These are phyloP conservation scores for Orchesellides sinensis DNA, from an alignment of 2,888 invertebrate genomes.

Conservation along the genomic window DNA sequence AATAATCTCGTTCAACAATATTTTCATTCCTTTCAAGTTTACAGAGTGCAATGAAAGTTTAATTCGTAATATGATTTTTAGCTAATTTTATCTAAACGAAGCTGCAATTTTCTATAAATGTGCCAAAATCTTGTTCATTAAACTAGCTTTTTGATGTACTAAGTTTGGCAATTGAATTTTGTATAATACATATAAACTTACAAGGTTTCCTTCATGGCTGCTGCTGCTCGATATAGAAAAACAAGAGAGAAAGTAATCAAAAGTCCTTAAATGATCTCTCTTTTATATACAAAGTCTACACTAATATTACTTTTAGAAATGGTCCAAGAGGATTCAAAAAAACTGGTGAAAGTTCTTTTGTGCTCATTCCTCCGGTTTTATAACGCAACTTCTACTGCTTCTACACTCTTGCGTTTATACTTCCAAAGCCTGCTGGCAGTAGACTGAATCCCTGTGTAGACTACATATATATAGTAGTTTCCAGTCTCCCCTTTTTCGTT, in stretches of 20 bases:
- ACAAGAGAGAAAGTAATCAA: slow-evolving; percentile 11
- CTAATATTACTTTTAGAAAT: slow-evolving; percentile 17
- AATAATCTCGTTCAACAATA: too few species aligned
- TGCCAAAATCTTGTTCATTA: slow-evolving; percentile 22
- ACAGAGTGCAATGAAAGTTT: too few species aligned
- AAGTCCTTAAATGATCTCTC: slow-evolving; percentile 38
- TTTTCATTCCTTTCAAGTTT: too few species aligned
- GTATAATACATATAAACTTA: too few species aligned
- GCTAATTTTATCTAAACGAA: too few species aligned
- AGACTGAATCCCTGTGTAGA: not conserved
- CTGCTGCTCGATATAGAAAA: not conserved
- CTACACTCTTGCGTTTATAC: slow-evolving; percentile 17
- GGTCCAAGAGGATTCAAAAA: slow-evolving; percentile 27
- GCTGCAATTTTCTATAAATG: too few species aligned
- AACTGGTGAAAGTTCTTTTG: slow-evolving; percentile 41
- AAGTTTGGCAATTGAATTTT: slow-evolving; percentile 1
- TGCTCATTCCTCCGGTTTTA: not conserved
- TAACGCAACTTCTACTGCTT: not conserved
- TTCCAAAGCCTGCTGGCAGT: slow-evolving; percentile 46
- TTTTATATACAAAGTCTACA: slow-evolving; percentile 13
- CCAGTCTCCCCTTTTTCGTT: slow-evolving; percentile 5
- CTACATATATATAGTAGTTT: not conserved
- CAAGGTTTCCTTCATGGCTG: not conserved
- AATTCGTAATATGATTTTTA: too few species aligned
- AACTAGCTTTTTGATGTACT: slow-evolving; percentile 29